A percentile compares a stretch with the other conserved stretches of the same genome.
Evolutionary conservation across 2,797 vertebrate genomes (phyloP).

Genomic region (Rhyacichthys aspro): DNA sequence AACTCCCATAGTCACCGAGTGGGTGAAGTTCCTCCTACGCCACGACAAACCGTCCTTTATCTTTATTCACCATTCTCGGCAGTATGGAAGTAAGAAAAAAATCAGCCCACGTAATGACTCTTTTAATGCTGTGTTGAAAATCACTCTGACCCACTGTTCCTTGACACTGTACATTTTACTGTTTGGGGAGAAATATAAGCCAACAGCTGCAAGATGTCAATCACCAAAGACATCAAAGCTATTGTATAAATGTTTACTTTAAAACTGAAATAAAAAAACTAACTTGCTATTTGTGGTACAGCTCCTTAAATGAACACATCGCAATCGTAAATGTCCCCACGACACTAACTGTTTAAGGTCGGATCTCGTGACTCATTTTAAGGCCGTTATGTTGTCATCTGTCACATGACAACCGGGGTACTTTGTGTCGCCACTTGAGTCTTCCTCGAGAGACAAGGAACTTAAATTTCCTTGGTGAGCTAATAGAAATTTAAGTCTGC

Average conservation of each 20-base stretch:
- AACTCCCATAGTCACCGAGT: conserved; percentile 8
- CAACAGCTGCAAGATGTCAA: conserved; percentile 17
- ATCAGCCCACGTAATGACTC: conserved; percentile 21
- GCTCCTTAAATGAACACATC: conserved; percentile 59
- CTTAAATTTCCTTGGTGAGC: conserved; percentile 78
- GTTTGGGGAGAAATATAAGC: conserved; percentile 20
- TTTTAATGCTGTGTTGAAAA: conserved; percentile 40
- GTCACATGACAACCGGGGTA: conserved; percentile 74
- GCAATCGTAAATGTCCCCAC: conserved; percentile 61
- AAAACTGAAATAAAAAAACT: no score
- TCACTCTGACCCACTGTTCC: conserved; percentile 31
- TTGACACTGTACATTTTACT: conserved; percentile 23
- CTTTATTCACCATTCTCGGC: conserved; percentile 18
- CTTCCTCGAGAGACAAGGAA: conserved; percentile 71
- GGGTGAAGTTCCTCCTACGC: conserved; percentile 11
- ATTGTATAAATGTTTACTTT: neutral
- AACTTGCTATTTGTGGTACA: neutral
- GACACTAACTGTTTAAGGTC: conserved; percentile 69
- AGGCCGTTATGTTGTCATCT: conserved; percentile 69
- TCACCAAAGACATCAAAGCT: no score
- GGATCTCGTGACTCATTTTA: conserved; percentile 67
- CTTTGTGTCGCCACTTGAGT: conserved; percentile 67
- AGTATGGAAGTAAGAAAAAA: conserved; percentile 14
- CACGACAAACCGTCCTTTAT: conserved; percentile 32
- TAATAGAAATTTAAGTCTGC: conserved; percentile 84